These are phyloP conservation scores for Xiphydria camelus DNA, from an alignment of 2,888 invertebrate species.

Conservation along the genomic window DNA sequence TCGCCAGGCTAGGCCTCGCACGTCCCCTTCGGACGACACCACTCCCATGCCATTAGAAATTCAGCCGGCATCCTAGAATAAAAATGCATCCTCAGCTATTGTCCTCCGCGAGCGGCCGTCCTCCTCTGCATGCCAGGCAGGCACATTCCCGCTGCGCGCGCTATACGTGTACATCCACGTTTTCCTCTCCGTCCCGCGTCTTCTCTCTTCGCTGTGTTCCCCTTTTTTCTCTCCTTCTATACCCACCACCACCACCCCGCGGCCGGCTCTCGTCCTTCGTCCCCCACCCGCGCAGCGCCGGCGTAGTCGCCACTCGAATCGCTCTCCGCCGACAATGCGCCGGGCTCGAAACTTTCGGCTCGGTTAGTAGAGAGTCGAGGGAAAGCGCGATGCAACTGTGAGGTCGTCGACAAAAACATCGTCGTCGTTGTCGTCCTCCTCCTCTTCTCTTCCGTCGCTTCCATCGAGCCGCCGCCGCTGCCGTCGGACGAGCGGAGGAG, in stretches of 20 bases:
- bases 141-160: constrained; percentile 27
- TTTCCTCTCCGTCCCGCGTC: constrained; percentile 2
- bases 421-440: constrained; percentile 7
- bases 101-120: constrained; percentile 34
- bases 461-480: constrained; percentile 6
- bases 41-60: constrained; percentile 42
- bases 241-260: constrained; percentile 3
- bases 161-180: constrained; percentile 4
- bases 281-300: neutral
- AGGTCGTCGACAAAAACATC: constrained; percentile 25
- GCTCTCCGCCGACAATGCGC: constrained; percentile 1
- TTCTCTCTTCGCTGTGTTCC: constrained; percentile 11
- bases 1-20: neutral
- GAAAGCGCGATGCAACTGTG: constrained; percentile 39
- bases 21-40: constrained; percentile 21
- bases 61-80: constrained; percentile 37
- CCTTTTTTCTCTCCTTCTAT: constrained; percentile 10
- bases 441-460: constrained; percentile 12
- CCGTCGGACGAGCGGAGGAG: constrained; percentile 6
- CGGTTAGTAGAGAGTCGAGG: constrained; percentile 43
- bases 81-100: constrained; percentile 46
- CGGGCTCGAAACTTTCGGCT: constrained; percentile 32
- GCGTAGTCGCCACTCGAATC: constrained; percentile 2
- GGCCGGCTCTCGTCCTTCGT: constrained; percentile 1
- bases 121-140: constrained; percentile 31